phyloP scores from a whole-genome alignment of 2,888 invertebrate species.

The Clivina fossor region DNA sequence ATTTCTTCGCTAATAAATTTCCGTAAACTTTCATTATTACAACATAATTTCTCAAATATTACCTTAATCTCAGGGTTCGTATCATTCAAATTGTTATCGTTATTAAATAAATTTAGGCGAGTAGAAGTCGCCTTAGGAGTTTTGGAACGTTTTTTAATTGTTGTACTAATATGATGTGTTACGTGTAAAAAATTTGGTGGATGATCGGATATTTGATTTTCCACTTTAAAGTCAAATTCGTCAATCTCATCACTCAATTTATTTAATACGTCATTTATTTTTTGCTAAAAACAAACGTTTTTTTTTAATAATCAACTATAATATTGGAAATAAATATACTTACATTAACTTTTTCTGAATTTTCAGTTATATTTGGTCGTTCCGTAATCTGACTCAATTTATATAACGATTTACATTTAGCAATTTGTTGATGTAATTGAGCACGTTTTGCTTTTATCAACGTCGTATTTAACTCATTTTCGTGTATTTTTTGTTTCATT shows the following conservation, averaged over 20 bases:
- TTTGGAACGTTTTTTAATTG: slow-evolving; percentile 18
- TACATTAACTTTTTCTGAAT: slow-evolving; percentile 8
- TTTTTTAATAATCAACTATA: not conserved
- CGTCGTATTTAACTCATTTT: slow-evolving; percentile 10
- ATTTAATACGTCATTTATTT: not conserved
- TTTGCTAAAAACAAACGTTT: slow-evolving; percentile 4
- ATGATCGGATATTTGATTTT: not conserved
- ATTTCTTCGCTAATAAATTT: slow-evolving; percentile 3
- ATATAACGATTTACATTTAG: slow-evolving; percentile 1
- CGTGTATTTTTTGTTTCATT: slow-evolving; percentile 4
- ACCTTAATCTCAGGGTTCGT: slow-evolving; percentile 6
- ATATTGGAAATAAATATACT: not conserved
- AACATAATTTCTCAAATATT: slow-evolving; percentile 6
- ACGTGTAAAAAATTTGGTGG: slow-evolving; percentile 1
- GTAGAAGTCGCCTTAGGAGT: slow-evolving; percentile 17
- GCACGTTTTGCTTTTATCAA: slow-evolving; percentile 13
- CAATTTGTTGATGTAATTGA: slow-evolving; percentile 12
- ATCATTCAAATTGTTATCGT: not conserved
- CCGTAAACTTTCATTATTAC: slow-evolving; percentile 1
- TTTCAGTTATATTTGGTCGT: not conserved
- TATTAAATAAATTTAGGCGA: slow-evolving; percentile 7
- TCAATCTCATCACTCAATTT: slow-evolving; percentile 7
- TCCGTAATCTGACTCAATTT: slow-evolving; percentile 5
- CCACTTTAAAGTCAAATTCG: too few relatives aligned
- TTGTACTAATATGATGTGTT: slow-evolving; percentile 17